Evolutionary conservation across 2,797 vertebrate genomes (phyloP).

Genomic region (Adrianichthys oophorus): DNA sequence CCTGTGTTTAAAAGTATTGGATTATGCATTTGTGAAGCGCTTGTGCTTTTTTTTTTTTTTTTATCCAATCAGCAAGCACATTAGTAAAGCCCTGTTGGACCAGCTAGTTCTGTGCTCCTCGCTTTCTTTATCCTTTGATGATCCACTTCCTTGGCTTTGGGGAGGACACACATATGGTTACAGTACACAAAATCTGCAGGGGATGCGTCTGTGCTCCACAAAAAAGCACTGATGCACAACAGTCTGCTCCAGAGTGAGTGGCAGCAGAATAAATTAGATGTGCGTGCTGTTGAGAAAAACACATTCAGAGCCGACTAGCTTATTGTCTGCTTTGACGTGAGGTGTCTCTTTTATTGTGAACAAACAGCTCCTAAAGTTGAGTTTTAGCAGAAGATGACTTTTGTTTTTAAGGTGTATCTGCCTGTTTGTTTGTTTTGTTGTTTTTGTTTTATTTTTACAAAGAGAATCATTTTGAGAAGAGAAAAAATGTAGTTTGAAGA

Average conservation of each 20-base stretch:
- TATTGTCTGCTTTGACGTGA: conserved; percentile 53
- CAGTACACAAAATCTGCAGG: conserved; percentile 27
- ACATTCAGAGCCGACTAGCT: conserved; percentile 29
- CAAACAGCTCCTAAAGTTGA: conserved; percentile 39
- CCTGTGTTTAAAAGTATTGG: conserved; percentile 7
- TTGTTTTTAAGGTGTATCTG: conserved; percentile 21
- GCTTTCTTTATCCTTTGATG: conserved; percentile 43
- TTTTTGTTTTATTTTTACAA: conserved; percentile 8
- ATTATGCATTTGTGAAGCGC: not conserved
- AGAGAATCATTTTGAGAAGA: conserved; percentile 4
- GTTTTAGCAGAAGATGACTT: conserved; percentile 17
- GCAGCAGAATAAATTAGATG: conserved; percentile 54
- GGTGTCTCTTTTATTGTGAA: conserved; percentile 23
- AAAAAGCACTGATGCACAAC: conserved; percentile 22
- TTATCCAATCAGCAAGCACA: conserved; percentile 31
- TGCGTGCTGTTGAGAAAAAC: conserved; percentile 48
- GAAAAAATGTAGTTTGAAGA: no score
- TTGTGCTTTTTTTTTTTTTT: conserved; percentile 7
- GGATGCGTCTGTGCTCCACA: conserved; percentile 17
- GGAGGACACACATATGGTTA: conserved; percentile 23
- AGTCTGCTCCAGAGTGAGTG: conserved; percentile 30
- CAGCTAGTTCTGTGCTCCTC: conserved; percentile 41
- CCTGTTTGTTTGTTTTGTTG: conserved; percentile 8
- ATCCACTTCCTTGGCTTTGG: conserved; percentile 25
- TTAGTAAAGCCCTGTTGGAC: conserved; percentile 33